Evolutionary conservation across 2,113 vertebrate species (phyloP).

Genomic region (Tiliqua scincoides): DNA sequence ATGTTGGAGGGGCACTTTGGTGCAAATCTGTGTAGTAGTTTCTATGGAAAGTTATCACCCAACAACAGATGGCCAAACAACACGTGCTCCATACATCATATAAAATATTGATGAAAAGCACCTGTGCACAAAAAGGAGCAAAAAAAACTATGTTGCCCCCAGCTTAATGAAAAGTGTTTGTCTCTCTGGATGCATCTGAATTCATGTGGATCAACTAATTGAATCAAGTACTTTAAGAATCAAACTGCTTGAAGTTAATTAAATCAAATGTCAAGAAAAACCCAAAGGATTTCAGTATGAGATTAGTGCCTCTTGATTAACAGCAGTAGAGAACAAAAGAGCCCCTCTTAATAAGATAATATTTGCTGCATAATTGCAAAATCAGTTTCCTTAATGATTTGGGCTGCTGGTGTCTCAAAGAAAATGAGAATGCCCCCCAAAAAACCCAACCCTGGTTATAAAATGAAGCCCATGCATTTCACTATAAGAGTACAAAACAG

Average conservation of each 20-base stretch:
- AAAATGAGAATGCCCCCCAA: not conserved
- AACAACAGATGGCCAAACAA: not conserved
- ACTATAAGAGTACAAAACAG: not conserved
- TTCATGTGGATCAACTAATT: constrained; percentile 12
- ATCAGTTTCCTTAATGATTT: not conserved
- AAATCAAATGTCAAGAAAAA: constrained; percentile 12
- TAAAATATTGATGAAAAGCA: not conserved
- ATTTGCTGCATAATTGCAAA: not conserved
- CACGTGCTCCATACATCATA: not conserved
- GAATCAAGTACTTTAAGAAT: constrained; percentile 11
- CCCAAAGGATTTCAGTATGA: constrained; percentile 9
- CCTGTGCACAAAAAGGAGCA: not conserved
- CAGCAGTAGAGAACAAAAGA: not conserved
- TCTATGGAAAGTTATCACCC: no score
- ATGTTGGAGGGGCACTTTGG: no score
- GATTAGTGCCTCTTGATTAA: not conserved
- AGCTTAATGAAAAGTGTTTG: not conserved
- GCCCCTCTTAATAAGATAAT: not conserved
- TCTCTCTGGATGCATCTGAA: not conserved
- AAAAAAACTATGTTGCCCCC: not conserved
- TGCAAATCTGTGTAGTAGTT: no score
- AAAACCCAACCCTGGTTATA: not conserved
- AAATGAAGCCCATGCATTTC: not conserved
- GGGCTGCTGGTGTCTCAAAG: not conserved
- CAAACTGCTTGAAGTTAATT: constrained; percentile 30